phyloP scores from a whole-genome alignment of 2,888 invertebrate species.

The Kryphioiulus occultus region DNA sequence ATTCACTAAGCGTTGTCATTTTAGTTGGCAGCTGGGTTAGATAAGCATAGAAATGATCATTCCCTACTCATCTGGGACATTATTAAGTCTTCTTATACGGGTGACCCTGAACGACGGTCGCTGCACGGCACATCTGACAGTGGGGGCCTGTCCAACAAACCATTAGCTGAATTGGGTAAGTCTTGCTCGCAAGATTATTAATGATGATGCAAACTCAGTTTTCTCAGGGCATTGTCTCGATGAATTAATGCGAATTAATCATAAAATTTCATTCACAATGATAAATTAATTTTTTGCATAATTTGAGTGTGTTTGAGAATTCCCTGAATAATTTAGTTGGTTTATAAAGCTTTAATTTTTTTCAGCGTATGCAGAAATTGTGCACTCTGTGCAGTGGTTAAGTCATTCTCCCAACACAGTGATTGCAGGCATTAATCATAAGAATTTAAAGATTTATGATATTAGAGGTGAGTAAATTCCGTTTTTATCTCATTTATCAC shows the following conservation, averaged over 20 bases:
- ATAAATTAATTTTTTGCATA: background rate
- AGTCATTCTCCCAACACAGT: slow-evolving; percentile 76
- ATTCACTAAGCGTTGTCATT: slow-evolving; percentile 48
- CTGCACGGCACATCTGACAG: slow-evolving; percentile 58
- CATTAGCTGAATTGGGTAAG: slow-evolving; percentile 72
- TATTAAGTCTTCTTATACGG: slow-evolving; percentile 61
- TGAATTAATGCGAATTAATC: background rate
- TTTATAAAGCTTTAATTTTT: slow-evolving; percentile 42
- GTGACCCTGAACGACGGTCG: slow-evolving; percentile 52
- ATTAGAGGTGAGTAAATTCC: slow-evolving; percentile 73
- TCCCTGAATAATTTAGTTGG: background rate
- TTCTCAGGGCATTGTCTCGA: background rate
- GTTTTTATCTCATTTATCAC: background rate
- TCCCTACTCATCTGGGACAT: slow-evolving; percentile 92
- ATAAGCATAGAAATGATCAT: slow-evolving; percentile 87
- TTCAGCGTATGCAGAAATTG: slow-evolving; percentile 78
- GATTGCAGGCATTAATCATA: slow-evolving; percentile 88
- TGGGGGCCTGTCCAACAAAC: slow-evolving; percentile 64
- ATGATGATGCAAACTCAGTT: background rate
- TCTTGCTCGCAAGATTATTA: too few species aligned
- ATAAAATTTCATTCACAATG: too few species aligned
- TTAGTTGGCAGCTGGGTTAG: slow-evolving; percentile 81
- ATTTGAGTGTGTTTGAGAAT: background rate
- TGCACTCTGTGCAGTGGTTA: slow-evolving; percentile 86
- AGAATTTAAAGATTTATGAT: slow-evolving; percentile 87